These are phyloP conservation scores for Epiblema foenella DNA, from an alignment of 2,888 invertebrate genomes.

Conservation along the genomic window DNA sequence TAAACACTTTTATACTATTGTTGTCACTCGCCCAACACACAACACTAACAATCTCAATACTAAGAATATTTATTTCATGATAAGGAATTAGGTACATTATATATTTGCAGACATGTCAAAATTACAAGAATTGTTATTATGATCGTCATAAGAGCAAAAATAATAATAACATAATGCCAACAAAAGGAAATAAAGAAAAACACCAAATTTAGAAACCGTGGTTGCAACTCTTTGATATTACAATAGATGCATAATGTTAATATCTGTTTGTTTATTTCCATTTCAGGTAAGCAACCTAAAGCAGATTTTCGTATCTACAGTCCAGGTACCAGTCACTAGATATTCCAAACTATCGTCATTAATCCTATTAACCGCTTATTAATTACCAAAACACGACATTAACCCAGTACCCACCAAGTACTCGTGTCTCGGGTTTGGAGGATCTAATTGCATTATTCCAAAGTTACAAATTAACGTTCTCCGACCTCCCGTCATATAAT, in stretches of 20 bases:
- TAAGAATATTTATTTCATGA: no score
- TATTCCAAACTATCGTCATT: neutral
- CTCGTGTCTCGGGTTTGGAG: neutral
- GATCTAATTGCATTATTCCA: slow-evolving; percentile 47
- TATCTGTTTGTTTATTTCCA: slow-evolving; percentile 22
- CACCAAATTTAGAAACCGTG: no score
- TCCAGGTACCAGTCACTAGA: neutral
- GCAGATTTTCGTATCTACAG: neutral
- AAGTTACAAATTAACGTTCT: slow-evolving; percentile 44
- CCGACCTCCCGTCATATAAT: slow-evolving; percentile 46
- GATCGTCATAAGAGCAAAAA: no score
- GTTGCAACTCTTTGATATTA: no score
- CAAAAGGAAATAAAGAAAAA: no score
- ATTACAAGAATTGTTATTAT: no score
- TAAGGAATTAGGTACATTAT: no score
- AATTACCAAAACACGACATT: slow-evolving; percentile 9
- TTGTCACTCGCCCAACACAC: no score
- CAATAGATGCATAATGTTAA: neutral
- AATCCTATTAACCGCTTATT: slow-evolving; percentile 11
- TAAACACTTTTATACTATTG: no score
- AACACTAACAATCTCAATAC: no score
- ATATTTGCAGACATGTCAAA: no score
- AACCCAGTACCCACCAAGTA: neutral
- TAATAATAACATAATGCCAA: no score
- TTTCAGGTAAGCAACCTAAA: slow-evolving; percentile 39